Evolutionary conservation across 2,888 invertebrate species (phyloP).

Genomic region (Calameuta filiformis): DNA sequence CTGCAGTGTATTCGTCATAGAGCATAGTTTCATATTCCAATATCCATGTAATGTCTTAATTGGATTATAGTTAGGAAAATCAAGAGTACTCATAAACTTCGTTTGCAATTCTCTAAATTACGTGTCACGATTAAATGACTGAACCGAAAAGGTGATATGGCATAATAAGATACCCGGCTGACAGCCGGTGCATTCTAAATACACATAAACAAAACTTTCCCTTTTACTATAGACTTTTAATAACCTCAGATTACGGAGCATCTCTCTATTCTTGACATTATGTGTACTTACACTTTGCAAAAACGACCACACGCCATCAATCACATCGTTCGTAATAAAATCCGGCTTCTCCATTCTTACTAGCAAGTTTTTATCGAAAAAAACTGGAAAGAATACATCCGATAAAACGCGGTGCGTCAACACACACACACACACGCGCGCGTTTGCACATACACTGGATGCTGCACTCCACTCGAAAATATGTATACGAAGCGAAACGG

Average conservation of each 20-base stretch:
- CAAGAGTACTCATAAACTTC: neutral
- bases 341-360: constrained; percentile 70
- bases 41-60: neutral
- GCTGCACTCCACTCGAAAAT: neutral
- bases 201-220: neutral
- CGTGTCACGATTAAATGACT: neutral
- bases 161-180: neutral
- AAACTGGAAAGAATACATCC: neutral
- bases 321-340: constrained; percentile 78
- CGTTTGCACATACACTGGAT: neutral
- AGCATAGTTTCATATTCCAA: neutral
- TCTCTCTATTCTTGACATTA: neutral
- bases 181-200: neutral
- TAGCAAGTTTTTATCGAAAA: constrained; percentile 4
- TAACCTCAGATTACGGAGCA: neutral
- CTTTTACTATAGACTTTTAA: neutral
- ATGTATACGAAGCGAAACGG: neutral
- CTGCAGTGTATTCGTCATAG: neutral
- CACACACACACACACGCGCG: too few relatives aligned
- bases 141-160: neutral
- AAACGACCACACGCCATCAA: constrained; percentile 83
- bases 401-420: neutral
- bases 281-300: constrained; percentile 78
- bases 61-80: neutral
- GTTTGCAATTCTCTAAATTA: neutral